Conservation (phyloP, 1,140 invertebrate species). For the Saccostrea glomerata region DNA sequence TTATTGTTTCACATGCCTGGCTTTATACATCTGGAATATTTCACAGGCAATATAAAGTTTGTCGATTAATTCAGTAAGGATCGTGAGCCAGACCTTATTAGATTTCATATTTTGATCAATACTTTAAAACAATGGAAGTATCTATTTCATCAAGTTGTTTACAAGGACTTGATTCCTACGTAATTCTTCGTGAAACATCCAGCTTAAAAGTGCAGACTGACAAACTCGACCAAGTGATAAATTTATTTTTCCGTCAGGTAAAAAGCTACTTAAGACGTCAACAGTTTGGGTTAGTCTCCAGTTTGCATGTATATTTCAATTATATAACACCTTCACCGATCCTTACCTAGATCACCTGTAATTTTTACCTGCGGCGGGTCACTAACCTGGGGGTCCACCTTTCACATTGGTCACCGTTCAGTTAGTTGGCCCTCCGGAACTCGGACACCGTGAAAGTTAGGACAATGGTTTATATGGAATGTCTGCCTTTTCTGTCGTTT, state of each 20-base stretch:
- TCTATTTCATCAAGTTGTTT: neutral
- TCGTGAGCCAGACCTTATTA: neutral
- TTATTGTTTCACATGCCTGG: neutral
- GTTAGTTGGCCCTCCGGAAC: neutral
- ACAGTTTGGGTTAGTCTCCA: neutral
- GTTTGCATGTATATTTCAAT: neutral
- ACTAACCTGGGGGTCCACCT: neutral
- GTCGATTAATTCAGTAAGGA: neutral
- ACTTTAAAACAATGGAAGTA: neutral
- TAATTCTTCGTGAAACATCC: neutral
- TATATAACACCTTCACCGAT: neutral
- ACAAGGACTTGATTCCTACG: neutral
- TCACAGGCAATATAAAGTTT: neutral
- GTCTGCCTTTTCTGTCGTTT: neutral
- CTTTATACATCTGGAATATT: neutral
- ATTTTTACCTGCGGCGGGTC: neutral
- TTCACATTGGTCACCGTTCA: neutral
- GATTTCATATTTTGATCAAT: slow-evolving; percentile 20
- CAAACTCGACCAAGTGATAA: neutral
- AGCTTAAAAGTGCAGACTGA: neutral
- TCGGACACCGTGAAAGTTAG: too few species aligned
- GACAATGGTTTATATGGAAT: slow-evolving; percentile 1
- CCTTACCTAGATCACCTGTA: neutral
- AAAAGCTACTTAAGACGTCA: neutral
- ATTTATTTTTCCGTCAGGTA: neutral